Conservation (phyloP, 2,113 vertebrate species). For the Coptodon rendalli region DNA sequence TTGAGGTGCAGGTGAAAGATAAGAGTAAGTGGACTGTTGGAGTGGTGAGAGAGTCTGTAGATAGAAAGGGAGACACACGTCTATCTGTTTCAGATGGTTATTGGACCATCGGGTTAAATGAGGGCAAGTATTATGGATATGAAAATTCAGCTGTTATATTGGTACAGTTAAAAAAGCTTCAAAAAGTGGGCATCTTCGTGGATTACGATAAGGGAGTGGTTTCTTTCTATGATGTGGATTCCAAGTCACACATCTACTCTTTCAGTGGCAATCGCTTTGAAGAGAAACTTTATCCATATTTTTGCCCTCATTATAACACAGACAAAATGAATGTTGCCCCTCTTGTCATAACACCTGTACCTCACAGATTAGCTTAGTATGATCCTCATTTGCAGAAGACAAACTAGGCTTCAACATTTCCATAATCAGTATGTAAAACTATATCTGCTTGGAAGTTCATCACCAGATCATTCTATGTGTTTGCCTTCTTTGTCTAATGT, state of each 20-base stretch:
- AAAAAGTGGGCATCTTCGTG: constrained; percentile 71
- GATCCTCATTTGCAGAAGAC: neutral
- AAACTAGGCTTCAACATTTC: neutral
- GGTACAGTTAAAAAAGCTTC: constrained; percentile 39
- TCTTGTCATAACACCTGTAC: neutral
- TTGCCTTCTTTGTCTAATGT: neutral
- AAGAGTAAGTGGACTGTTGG: constrained; percentile 41
- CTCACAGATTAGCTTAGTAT: neutral
- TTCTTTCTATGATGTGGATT: constrained; percentile 69
- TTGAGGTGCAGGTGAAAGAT: constrained; percentile 44
- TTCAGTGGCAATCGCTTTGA: constrained; percentile 62
- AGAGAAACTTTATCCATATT: constrained; percentile 72
- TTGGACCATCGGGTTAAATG: constrained; percentile 10
- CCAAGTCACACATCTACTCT: constrained; percentile 56
- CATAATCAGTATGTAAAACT: neutral
- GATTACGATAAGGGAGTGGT: constrained; percentile 66
- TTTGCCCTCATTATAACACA: neutral
- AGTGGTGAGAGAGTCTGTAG: constrained; percentile 20
- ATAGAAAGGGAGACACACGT: neutral
- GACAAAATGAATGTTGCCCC: neutral
- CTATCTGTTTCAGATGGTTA: neutral
- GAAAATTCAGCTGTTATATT: neutral
- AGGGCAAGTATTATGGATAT: neutral
- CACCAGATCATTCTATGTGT: neutral
- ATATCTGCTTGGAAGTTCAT: neutral